A percentile compares a stretch with the other conserved stretches of the same genome.
These are phyloP conservation scores for Pelodiscus sinensis DNA, from an alignment of 2,113 vertebrate genomes.

Conservation along the genomic window DNA sequence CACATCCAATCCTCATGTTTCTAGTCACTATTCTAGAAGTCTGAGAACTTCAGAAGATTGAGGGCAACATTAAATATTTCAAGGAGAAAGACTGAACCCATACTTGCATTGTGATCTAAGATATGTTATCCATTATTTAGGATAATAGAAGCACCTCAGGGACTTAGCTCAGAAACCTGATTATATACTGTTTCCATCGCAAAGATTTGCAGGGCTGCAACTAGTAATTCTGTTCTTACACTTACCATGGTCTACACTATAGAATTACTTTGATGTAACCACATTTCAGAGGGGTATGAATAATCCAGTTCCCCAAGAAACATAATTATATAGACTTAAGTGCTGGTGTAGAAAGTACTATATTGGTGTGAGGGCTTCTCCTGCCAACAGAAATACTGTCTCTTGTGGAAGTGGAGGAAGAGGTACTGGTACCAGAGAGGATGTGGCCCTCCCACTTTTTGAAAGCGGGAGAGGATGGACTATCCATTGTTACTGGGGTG, in stretches of 20 bases:
- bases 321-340: not conserved
- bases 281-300: not conserved
- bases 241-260: not conserved
- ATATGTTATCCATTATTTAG: not conserved
- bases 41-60: rapidly evolving
- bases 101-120: not conserved
- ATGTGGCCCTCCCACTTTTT: too few species aligned
- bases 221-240: not conserved
- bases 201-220: not conserved
- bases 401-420: not conserved
- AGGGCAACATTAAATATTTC: not conserved
- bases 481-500: too few species aligned
- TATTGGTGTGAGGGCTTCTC: not conserved
- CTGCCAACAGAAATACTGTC: too few species aligned
- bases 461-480: too few species aligned
- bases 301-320: not conserved
- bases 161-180: not conserved
- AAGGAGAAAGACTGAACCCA: not conserved
- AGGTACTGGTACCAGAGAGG: too few species aligned
- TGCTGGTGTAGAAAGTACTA: not conserved
- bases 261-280: not conserved
- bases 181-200: not conserved
- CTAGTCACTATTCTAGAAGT: not conserved
- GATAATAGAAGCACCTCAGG: not conserved
- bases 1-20: not conserved